Evolutionary conservation across 2,888 invertebrate species (phyloP).

Genomic region (Pardosa pseudoannulata): DNA sequence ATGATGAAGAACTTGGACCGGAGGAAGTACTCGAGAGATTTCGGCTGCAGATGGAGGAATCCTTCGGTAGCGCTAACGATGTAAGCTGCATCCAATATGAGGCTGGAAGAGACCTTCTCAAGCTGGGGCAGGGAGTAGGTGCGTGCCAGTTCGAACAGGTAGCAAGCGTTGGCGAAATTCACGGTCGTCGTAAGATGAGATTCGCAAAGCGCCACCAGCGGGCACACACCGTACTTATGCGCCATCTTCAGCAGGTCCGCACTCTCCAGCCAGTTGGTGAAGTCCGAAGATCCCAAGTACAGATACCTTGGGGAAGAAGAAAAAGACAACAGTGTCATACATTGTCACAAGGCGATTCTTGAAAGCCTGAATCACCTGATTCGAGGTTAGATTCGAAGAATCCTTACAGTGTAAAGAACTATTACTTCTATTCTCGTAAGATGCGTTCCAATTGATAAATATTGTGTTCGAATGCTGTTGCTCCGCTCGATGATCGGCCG

Average conservation of each 20-base stretch:
- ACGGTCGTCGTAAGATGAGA: neutral
- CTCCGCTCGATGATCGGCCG: too few relatives aligned
- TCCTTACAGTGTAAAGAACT: too few relatives aligned
- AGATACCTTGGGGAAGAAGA: too few relatives aligned
- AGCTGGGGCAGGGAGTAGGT: constrained; percentile 23
- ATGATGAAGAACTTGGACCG: constrained; percentile 9
- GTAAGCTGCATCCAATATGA: constrained; percentile 39
- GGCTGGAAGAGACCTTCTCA: neutral
- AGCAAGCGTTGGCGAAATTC: constrained; percentile 25
- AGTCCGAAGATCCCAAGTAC: constrained; percentile 33
- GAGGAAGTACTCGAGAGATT: constrained; percentile 26
- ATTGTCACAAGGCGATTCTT: too few relatives aligned
- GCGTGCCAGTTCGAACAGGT: constrained; percentile 26
- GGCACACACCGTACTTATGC: constrained; percentile 44
- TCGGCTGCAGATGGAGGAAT: constrained; percentile 19
- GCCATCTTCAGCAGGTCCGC: constrained; percentile 26
- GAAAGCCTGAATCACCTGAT: too few relatives aligned
- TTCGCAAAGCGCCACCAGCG: constrained; percentile 32
- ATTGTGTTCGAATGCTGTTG: too few relatives aligned
- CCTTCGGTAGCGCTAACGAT: constrained; percentile 39
- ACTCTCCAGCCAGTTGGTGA: constrained; percentile 26
- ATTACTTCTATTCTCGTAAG: too few relatives aligned
- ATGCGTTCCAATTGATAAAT: too few relatives aligned
- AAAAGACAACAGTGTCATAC: too few relatives aligned
- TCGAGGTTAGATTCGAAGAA: too few relatives aligned